Conservation (phyloP, 2,797 vertebrate species). For the Myiotriccus ornatus region DNA sequence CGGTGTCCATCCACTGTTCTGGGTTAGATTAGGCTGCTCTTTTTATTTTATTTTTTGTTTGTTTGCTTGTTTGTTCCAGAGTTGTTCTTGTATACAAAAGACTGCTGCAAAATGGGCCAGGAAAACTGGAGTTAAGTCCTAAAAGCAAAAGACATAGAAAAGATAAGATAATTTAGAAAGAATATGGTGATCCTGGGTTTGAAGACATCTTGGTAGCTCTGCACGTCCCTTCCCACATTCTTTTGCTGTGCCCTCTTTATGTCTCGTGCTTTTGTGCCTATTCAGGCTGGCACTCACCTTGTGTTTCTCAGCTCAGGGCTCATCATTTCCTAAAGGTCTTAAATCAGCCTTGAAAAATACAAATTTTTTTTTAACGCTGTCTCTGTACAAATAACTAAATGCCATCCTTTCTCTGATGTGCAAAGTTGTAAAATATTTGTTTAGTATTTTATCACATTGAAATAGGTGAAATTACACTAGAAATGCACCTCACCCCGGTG, state of each 20-base stretch:
- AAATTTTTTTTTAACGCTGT: neutral
- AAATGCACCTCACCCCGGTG: neutral
- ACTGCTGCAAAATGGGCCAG: neutral
- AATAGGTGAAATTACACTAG: neutral
- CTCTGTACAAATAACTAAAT: neutral
- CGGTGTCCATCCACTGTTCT: neutral
- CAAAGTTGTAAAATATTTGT: neutral
- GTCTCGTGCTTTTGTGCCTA: neutral
- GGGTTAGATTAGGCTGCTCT: neutral
- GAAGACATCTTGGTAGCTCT: neutral
- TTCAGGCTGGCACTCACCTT: neutral
- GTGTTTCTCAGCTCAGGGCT: neutral
- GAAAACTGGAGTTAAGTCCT: neutral
- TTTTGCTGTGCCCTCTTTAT: neutral
- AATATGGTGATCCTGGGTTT: neutral
- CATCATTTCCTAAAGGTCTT: neutral
- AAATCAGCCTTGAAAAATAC: neutral
- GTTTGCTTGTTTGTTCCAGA: neutral
- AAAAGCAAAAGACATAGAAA: neutral
- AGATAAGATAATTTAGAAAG: neutral
- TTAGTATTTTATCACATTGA: neutral
- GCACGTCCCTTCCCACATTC: neutral
- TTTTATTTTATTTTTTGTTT: neutral
- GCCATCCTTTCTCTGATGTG: neutral
- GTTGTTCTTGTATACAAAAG: neutral